Percentiles rank a stretch among this genome's conserved stretches.
These are phyloP conservation scores for Ophion ventricosus DNA, from an alignment of 2,888 invertebrate species.

Conservation along the genomic window DNA sequence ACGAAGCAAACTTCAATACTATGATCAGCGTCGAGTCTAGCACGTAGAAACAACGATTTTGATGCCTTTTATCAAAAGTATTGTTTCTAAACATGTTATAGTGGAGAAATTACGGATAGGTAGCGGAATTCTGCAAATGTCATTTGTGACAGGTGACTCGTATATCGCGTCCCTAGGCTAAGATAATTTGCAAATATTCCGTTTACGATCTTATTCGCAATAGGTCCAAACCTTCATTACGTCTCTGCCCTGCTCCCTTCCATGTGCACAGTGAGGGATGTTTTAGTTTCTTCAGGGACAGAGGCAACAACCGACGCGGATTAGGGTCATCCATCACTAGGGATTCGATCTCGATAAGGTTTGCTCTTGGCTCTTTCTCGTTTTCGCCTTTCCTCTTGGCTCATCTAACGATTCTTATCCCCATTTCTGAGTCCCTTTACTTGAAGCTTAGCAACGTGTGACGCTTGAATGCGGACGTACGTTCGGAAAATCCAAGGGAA, in stretches of 20 bases:
- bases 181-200: background rate
- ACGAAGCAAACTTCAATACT: no score
- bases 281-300: constrained; percentile 40
- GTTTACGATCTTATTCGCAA: background rate
- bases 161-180: background rate
- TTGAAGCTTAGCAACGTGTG: constrained; percentile 52
- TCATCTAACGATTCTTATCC: constrained; percentile 74
- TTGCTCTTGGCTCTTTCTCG: constrained; percentile 46
- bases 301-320: constrained; percentile 67
- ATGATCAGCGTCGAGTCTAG: background rate
- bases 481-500: constrained; percentile 16
- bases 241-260: background rate
- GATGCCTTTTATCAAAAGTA: background rate
- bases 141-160: background rate
- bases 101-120: background rate
- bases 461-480: constrained; percentile 20
- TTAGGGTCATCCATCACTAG: constrained; percentile 79
- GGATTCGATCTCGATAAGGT: constrained; percentile 77
- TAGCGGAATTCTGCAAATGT: background rate
- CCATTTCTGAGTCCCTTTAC: constrained; percentile 46
- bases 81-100: background rate
- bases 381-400: constrained; percentile 40
- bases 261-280: constrained; percentile 20
- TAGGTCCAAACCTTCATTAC: background rate
- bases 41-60: background rate